Base-by-base conservation (phyloP, 1,140 invertebrate genomes). In the Venturia canescens region DNA sequence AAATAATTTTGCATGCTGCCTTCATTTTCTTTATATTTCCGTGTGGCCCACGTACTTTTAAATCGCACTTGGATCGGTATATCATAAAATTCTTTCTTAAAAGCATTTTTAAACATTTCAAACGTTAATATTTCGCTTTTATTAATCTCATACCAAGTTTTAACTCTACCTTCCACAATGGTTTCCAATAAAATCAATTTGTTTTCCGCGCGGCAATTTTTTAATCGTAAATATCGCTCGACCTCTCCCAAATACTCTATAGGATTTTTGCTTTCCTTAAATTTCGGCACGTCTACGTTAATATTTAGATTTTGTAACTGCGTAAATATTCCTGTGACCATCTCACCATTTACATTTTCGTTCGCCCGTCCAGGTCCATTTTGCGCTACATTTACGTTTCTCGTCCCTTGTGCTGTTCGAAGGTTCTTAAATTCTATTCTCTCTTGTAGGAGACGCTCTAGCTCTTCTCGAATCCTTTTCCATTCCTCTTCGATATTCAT, bases 221-320 rank as follows among this genome's bases (percentile, higher is more conserved):
- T 80, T 7, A 80, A 66, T n/a, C 13, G 63, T 63, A 80, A 80
- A 75, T 66, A 80, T 74, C 57, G 75, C 2, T 80, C 70, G 4
- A 80, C 11, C 5, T 80, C 66, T 60, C 53, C 38, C 21, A 80
- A 31, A 66, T 75, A 80, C 26, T 80, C 79, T 15, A 57, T 48
- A 1, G 79, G 79, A 66, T 80, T 31, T n/a, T n/a, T n/a, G n/a
- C n/a, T n/a, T n/a, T n/a, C n/a, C n/a, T n/a, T n/a, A n/a, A n/a
- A n/a, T n/a, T 34, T 74, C 1, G 79, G 79, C 53, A 34, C 26
- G 50, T 80, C 74, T 48, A 80, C 16, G 34, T 71, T 66, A 26
- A 74, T 57, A 29, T 80, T 26, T 0, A 60, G 23, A n/a, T 74
- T 34, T 29, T 80, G 48, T 4, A 80, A 60, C 34, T 50, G 31